Evolutionary conservation across 2,113 vertebrate species (phyloP), one percentile per base, ranked within the genome.

Genomic region (Lynx canadensis): DNA sequence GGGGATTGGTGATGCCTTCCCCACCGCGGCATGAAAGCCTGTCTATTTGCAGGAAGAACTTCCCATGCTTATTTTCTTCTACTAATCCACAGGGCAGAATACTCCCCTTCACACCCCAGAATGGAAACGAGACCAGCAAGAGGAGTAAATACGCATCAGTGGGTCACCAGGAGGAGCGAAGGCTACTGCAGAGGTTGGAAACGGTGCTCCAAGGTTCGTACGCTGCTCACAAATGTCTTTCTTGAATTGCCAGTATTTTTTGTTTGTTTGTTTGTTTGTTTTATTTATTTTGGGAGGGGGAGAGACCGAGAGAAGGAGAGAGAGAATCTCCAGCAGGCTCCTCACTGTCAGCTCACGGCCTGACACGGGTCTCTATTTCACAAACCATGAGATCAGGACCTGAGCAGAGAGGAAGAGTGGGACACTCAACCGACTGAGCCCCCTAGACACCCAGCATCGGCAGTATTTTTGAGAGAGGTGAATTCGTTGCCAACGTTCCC

Each of bases 1-100:
- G 79, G 36, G 55, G 33, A 7, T 3, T 0, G 14, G 31, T 0
- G 27, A 1, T 0, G 21, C 38, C 36, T 27, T 31, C 29, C 5
- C 48, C 3, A 27, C 31, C 10, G 2, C 19, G 36, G 90, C 1
- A 4, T 0, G 23, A 36, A 36, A 82, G 63, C 23, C 48, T 27
- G 4, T 25, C 15, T 6, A 1, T 78, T 33, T 73, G 25, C 8
- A 14, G 12, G 65, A 7, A 41, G 36, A 57, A 38, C 41, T 27
- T 2, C 55, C 45, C 18, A 3, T 2, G 25, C 7, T 52, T 7
- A 19, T 21, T 55, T 45, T 36, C 52, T 11, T 23, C 31, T 10
- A 11, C 5, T 45, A 4, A 21, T 3, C 11, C 0, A 3, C 8
- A 45, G 27, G 14, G 79, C 87, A 65, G 31, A 36, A 45, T 5